phyloP scores from a whole-genome alignment of 2,888 invertebrate genomes.

The Cephus sareptanus region DNA sequence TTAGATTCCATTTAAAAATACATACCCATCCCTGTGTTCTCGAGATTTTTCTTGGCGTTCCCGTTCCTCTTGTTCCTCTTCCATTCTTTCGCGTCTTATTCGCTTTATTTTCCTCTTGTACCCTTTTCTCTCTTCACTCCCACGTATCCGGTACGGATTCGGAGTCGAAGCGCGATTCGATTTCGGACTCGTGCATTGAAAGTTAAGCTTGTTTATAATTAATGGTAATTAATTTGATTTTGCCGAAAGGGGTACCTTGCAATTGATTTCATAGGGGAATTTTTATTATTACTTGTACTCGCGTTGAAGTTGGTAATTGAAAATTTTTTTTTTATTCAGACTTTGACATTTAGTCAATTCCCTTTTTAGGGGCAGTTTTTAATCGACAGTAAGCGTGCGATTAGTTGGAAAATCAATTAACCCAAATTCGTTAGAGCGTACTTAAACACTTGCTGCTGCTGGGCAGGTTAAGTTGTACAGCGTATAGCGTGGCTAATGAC shows the following conservation, averaged over 20 bases:
- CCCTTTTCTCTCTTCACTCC: not conserved
- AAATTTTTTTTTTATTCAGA: not conserved
- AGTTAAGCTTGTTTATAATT: not conserved
- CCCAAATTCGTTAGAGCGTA: conserved; percentile 43
- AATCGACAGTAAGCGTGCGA: conserved; percentile 26
- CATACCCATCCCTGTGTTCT: not conserved
- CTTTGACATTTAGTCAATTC: not conserved
- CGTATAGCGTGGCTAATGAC: not conserved
- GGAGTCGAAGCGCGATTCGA: not conserved
- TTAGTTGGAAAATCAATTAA: conserved; percentile 53
- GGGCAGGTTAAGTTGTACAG: not conserved
- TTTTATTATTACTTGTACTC: too few relatives aligned
- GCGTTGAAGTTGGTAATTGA: not conserved
- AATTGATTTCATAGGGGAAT: too few relatives aligned
- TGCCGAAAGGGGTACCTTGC: not conserved
- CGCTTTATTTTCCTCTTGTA: not conserved
- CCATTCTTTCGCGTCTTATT: not conserved
- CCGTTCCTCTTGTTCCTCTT: not conserved
- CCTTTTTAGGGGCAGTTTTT: not conserved
- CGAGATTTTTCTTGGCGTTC: not conserved
- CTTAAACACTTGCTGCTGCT: not conserved
- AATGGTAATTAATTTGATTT: not conserved
- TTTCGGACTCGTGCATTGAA: not conserved
- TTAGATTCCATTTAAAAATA: conserved; percentile 33
- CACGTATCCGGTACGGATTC: not conserved